Conservation (phyloP, 2,888 invertebrate genomes). For the Galerucella calmariensis region DNA sequence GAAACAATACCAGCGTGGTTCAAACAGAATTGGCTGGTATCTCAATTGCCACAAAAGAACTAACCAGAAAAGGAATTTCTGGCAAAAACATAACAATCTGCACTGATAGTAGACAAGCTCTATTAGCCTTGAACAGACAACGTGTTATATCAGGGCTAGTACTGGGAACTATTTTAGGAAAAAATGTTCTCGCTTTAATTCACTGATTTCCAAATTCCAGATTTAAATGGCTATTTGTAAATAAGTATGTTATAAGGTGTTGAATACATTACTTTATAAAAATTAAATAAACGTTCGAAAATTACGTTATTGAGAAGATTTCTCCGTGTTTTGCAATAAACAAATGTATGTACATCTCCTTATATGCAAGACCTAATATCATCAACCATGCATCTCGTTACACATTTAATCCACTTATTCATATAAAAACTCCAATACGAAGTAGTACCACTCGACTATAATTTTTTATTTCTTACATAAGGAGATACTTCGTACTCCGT, state of each 20-base stretch:
- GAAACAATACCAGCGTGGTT: too few species aligned
- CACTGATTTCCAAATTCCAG: not conserved
- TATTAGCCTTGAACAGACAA: too few species aligned
- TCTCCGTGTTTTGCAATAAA: not conserved
- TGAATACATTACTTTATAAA: not conserved
- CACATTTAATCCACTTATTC: conserved; percentile 5
- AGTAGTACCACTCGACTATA: not conserved
- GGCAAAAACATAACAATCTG: too few species aligned
- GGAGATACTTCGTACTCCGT: not conserved
- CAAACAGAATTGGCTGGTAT: too few species aligned
- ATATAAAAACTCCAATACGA: not conserved
- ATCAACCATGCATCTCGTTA: not conserved
- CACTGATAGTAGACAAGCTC: too few species aligned
- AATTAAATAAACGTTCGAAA: not conserved
- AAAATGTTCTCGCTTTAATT: too few species aligned
- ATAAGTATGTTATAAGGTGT: not conserved
- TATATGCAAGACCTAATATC: conserved; percentile 4
- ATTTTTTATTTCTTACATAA: conserved; percentile 13
- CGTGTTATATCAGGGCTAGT: too few species aligned
- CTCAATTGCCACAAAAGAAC: too few species aligned
- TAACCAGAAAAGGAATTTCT: too few species aligned
- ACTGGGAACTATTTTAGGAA: too few species aligned
- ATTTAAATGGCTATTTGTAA: not conserved
- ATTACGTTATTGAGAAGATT: not conserved
- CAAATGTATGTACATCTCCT: not conserved